Conservation (phyloP, 2,113 vertebrate species). For the Xiphophorus couchianus region DNA sequence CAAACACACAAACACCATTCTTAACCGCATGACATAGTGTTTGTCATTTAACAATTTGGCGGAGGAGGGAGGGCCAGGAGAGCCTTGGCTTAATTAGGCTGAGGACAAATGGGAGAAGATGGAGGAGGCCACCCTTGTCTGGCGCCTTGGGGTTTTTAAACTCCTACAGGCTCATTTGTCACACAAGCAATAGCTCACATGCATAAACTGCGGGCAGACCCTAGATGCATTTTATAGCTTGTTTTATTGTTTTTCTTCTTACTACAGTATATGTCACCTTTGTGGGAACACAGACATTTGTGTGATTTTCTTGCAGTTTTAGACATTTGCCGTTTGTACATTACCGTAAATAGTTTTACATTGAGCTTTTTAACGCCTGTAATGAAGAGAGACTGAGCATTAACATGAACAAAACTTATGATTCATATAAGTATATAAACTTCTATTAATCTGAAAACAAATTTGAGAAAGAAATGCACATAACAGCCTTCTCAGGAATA, state of each 20-base stretch:
- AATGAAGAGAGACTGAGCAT: not conserved
- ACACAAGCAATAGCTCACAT: slow-evolving; percentile 5
- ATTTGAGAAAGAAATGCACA: not conserved
- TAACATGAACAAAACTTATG: not conserved
- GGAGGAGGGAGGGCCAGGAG: slow-evolving; percentile 36
- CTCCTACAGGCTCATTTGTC: slow-evolving; percentile 52
- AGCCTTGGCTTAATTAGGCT: slow-evolving; percentile 57
- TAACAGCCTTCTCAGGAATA: not conserved
- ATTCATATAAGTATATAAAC: not conserved
- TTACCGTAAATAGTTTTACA: too few species aligned
- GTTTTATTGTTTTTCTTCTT: not conserved
- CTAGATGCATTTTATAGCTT: not conserved
- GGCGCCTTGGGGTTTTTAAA: slow-evolving; percentile 64
- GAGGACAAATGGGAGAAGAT: slow-evolving; percentile 63
- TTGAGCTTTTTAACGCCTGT: not conserved
- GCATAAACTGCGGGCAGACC: not conserved
- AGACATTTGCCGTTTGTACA: not conserved
- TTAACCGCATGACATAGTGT: slow-evolving; percentile 15
- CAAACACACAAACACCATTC: not conserved
- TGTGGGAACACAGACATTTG: not conserved
- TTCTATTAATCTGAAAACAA: not conserved
- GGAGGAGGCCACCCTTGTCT: slow-evolving; percentile 68
- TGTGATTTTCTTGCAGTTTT: not conserved
- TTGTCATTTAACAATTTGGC: slow-evolving; percentile 39
- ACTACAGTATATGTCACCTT: not conserved